Conservation (phyloP, 2,888 invertebrate genomes). For the Leucoma salicis region DNA sequence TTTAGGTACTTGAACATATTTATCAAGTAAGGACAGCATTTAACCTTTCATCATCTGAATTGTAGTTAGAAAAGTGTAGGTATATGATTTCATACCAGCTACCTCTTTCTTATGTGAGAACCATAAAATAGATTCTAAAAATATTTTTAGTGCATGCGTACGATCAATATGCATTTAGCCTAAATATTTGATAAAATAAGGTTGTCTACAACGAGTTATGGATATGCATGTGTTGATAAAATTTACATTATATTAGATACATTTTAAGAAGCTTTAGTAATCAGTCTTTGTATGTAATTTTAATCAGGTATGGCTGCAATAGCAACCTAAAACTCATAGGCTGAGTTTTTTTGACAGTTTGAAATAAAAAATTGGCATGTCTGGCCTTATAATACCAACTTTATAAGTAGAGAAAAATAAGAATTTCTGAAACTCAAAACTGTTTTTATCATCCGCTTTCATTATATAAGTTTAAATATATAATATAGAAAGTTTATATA, state of each 20-base stretch:
- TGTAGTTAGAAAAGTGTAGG: no score
- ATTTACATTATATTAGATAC: slow-evolving; percentile 8
- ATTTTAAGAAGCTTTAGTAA: slow-evolving; percentile 27
- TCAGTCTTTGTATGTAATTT: slow-evolving; percentile 31
- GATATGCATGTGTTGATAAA: slow-evolving; percentile 20
- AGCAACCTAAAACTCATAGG: no score
- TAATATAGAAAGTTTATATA: background rate
- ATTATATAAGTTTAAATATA: background rate
- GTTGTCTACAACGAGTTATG: slow-evolving; percentile 13
- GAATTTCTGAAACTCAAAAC: background rate
- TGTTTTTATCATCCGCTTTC: background rate
- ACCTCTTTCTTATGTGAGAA: no score
- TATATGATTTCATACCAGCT: no score
- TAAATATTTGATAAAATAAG: slow-evolving; percentile 6
- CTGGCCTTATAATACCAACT: slow-evolving; percentile 9
- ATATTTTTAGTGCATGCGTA: background rate
- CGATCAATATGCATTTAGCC: slow-evolving; percentile 7
- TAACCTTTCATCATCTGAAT: no score
- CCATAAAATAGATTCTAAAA: no score
- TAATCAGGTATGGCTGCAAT: slow-evolving; percentile 26
- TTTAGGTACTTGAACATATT: no score
- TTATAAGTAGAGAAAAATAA: background rate
- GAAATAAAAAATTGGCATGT: slow-evolving; percentile 10
- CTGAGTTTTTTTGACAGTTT: slow-evolving; percentile 11
- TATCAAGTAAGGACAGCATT: no score